Percentiles rank a stretch among this genome's conserved stretches.
phyloP scores from a whole-genome alignment of 2,888 invertebrate genomes.

The Leptinotarsa tumamoca region DNA sequence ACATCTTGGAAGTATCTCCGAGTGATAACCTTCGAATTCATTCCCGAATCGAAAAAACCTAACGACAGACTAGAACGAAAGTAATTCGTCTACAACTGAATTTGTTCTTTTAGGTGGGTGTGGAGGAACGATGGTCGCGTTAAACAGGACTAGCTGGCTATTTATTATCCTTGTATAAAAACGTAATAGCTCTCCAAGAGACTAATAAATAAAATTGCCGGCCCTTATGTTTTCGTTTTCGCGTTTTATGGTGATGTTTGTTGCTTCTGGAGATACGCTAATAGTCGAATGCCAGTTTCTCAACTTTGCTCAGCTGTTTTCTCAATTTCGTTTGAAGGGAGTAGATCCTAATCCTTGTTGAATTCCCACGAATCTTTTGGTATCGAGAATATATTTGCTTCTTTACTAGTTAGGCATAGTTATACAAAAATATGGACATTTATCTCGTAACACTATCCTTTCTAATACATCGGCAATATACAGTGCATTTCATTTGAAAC shows the following conservation, averaged over 20 bases:
- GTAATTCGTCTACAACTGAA: slow-evolving; percentile 25
- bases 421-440: no score
- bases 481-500: no score
- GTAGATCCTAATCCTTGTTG: background rate
- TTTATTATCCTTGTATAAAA: slow-evolving; percentile 42
- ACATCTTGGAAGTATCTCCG: background rate
- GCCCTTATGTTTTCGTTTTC: slow-evolving; percentile 39
- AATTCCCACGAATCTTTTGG: background rate
- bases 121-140: slow-evolving; percentile 23
- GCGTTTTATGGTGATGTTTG: slow-evolving; percentile 42
- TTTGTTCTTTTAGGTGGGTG: slow-evolving; percentile 20
- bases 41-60: background rate
- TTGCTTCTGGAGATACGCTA: slow-evolving; percentile 27
- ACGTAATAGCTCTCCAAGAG: slow-evolving; percentile 42
- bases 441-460: no score
- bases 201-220: slow-evolving; percentile 46
- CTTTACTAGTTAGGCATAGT: no score
- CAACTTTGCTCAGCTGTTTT: background rate
- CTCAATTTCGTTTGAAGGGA: background rate
- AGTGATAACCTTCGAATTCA: background rate
- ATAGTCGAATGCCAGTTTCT: slow-evolving; percentile 21
- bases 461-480: no score
- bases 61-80: slow-evolving; percentile 2
- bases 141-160: slow-evolving; percentile 31
- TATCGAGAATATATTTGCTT: no score